Conservation (phyloP, 2,113 vertebrate genomes). For the Pollachius pollachius region DNA sequence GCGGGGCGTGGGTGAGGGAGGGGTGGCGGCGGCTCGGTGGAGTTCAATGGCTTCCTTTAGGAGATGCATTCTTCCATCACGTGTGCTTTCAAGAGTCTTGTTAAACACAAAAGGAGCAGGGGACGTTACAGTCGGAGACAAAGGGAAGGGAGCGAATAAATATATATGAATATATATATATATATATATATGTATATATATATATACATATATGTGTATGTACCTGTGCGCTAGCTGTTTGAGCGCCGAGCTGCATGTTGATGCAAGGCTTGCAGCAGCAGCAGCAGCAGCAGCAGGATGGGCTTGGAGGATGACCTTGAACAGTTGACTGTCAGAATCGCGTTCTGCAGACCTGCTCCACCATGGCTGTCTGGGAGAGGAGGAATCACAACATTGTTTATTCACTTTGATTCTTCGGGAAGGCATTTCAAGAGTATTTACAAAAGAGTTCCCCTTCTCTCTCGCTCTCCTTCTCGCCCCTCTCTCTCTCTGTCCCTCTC, state of each 20-base stretch:
- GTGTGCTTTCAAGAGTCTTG: constrained; percentile 77
- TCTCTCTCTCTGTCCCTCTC: too few relatives aligned
- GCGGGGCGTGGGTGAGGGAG: too few relatives aligned
- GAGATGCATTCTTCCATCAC: constrained; percentile 75
- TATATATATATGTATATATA: background rate
- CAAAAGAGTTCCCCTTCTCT: constrained; percentile 66
- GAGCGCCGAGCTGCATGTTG: constrained; percentile 66
- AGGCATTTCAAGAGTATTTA: constrained; percentile 76
- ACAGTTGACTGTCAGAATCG: constrained; percentile 71
- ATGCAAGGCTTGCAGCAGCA: constrained; percentile 59
- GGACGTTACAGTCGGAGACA: constrained; percentile 63
- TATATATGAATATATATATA: constrained; percentile 45
- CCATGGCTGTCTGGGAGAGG: constrained; percentile 67
- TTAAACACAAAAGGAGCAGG: constrained; percentile 74
- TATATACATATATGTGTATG: constrained; percentile 48
- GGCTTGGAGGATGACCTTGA: constrained; percentile 79
- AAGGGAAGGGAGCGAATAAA: constrained; percentile 37
- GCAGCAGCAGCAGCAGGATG: constrained; percentile 69
- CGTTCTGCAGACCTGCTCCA: constrained; percentile 70
- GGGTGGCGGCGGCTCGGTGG: constrained; percentile 62
- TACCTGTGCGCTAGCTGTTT: constrained; percentile 65
- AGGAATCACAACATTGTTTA: constrained; percentile 78
- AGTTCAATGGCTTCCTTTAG: constrained; percentile 69
- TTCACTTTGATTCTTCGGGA: constrained; percentile 81
- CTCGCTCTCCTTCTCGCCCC: too few relatives aligned